A percentile compares a stretch with the other conserved stretches of the same genome.
Conservation (phyloP, 1,140 invertebrate genomes). For the Diuraphis noxia region DNA sequence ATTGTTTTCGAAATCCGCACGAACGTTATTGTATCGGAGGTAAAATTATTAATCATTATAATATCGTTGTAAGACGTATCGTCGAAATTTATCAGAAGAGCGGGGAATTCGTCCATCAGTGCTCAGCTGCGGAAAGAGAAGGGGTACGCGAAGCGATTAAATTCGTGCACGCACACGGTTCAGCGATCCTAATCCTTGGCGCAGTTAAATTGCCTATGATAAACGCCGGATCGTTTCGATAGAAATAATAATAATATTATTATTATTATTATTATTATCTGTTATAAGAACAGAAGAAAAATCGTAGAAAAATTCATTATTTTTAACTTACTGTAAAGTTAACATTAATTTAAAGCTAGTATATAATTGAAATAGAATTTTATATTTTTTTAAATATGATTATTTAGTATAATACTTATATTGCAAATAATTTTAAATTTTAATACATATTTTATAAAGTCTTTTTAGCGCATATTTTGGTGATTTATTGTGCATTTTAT, state of each 20-base stretch:
- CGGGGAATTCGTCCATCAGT: background rate
- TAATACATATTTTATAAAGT: no score
- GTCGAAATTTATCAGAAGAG: background rate
- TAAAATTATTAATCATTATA: background rate
- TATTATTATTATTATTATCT: background rate
- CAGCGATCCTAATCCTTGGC: conserved; percentile 4
- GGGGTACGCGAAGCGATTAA: background rate
- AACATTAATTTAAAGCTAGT: no score
- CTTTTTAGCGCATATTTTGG: no score
- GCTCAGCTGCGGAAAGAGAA: background rate
- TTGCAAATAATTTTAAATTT: no score
- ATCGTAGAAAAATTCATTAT: background rate
- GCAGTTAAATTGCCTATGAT: conserved; percentile 41
- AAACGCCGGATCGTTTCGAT: conserved; percentile 2
- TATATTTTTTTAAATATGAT: no score
- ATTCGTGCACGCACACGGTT: background rate
- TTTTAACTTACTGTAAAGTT: background rate
- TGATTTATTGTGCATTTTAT: no score
- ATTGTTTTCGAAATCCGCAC: background rate
- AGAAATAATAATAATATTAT: background rate
- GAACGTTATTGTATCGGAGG: background rate
- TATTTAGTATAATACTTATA: no score
- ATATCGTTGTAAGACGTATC: background rate
- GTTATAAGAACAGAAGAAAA: background rate
- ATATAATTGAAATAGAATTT: no score